Evolutionary conservation across 2,888 invertebrate species (phyloP), one percentile per base, ranked within the genome.

Genomic region (Lepetodrilus schrolli): DNA sequence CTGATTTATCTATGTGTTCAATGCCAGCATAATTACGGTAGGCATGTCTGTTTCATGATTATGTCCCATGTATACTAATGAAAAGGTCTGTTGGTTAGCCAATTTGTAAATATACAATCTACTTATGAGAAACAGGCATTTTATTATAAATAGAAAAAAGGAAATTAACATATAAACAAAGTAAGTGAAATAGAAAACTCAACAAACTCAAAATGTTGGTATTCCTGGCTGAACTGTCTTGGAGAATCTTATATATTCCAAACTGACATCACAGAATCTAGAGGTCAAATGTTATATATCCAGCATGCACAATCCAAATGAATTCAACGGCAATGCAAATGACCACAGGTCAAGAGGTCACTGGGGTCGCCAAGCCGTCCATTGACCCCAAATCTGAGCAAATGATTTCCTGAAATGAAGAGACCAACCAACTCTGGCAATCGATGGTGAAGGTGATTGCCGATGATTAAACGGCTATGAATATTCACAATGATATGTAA

Each of bases 181-280:
- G 17, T 26, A 58, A 58, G 26, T 30, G 34, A 30, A 21, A 21
- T 30, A 13, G 30, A 26, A 17, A 26, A 58, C 58, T 58, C 26
- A 58, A 58, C 30, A 58, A 58, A 58, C 58, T 58, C 13, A 58
- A 58, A 4, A 4, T 34, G 13, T 58, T 1, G 23, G 13, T 30
- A 30, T 17, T 58, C 34, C 34, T 58, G 34, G 58, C 17, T 30
- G 30, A 30, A 26, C 30, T 26, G 58, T 30, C 58, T 58, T 58
- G 13, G 4, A n/a, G n/a, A 58, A n/a, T 58, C 34, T 30, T 17
- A 34, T n/a, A n/a, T n/a, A 43, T 17, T 43, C 43, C 10, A 17
- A 30, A 7, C 58, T 58, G 58, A 58, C 26, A 58, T 58, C 58
- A 58, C 51, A 51, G 51, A 50, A 23, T 58, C 58, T 58, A 58